These are phyloP conservation scores for Athripsodes cinereus DNA, from an alignment of 2,888 invertebrate genomes.

Conservation along the genomic window DNA sequence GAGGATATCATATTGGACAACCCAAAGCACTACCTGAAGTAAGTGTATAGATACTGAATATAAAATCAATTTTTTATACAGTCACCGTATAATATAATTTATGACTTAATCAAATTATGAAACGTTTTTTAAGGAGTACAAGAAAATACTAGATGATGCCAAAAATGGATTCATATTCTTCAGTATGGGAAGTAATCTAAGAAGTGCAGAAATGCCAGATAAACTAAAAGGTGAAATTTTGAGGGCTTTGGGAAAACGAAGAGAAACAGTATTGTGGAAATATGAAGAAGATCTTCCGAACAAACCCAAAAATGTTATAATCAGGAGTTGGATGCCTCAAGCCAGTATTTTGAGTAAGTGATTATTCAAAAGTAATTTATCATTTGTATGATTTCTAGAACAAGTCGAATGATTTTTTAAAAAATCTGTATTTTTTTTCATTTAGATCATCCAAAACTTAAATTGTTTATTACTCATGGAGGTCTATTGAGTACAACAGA, in stretches of 20 bases:
- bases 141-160: conserved; percentile 39
- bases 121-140: conserved; percentile 34
- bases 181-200: conserved; percentile 44
- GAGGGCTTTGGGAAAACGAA: conserved; percentile 38
- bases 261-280: conserved; percentile 47
- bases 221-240: conserved; percentile 34
- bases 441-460: conserved; percentile 38
- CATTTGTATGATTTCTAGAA: neutral
- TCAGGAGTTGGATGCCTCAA: conserved; percentile 43
- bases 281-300: conserved; percentile 36
- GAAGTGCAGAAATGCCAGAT: conserved; percentile 36
- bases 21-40: conserved; percentile 24
- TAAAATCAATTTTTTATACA: too few species aligned
- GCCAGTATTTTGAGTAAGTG: conserved; percentile 37
- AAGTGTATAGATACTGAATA: too few species aligned
- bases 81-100: too few species aligned
- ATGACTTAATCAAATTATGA: too few species aligned
- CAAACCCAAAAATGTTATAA: conserved; percentile 40
- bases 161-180: conserved; percentile 46
- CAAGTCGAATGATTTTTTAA: neutral
- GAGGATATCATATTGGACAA: conserved; percentile 28
- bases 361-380: neutral
- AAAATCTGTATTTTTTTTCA: neutral
- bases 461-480: conserved; percentile 50
- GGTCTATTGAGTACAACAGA: conserved; percentile 48